Evolutionary conservation across 2,888 invertebrate species (phyloP).

Genomic region (Rotaria magnacalcarata): DNA sequence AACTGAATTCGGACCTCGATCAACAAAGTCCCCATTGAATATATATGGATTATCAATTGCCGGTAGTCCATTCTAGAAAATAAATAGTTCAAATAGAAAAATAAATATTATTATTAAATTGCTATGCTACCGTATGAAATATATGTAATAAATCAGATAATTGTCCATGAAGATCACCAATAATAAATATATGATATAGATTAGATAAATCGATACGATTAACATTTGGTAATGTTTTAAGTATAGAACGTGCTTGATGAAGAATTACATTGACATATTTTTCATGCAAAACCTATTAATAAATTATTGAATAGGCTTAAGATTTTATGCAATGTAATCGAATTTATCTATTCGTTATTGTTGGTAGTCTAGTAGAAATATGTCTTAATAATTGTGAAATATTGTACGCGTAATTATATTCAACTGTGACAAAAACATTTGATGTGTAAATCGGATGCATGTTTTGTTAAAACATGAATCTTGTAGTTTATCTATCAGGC

Average conservation of each 20-base stretch:
- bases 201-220: conserved; percentile 79
- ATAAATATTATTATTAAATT: not conserved
- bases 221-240: conserved; percentile 77
- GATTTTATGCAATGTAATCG: too few relatives aligned
- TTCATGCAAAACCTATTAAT: conserved; percentile 70
- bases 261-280: conserved; percentile 78
- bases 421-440: too few relatives aligned
- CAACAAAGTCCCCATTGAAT: conserved; percentile 91
- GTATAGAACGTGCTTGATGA: conserved; percentile 71
- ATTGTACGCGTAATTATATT: too few relatives aligned
- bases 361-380: too few relatives aligned
- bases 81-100: conserved; percentile 50
- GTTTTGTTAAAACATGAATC: too few relatives aligned
- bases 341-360: too few relatives aligned
- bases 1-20: conserved; percentile 79
- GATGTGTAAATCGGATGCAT: too few relatives aligned
- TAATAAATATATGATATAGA: conserved; percentile 81
- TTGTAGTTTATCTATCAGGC: too few relatives aligned
- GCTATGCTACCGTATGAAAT: conserved; percentile 59
- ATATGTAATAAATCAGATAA: conserved; percentile 83
- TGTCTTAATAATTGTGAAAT: too few relatives aligned
- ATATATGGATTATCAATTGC: conserved; percentile 82
- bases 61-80: conserved; percentile 74
- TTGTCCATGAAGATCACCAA: conserved; percentile 87
- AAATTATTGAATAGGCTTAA: not conserved